phyloP scores from a whole-genome alignment of 2,888 invertebrate species.

The Melieria crassipennis region DNA sequence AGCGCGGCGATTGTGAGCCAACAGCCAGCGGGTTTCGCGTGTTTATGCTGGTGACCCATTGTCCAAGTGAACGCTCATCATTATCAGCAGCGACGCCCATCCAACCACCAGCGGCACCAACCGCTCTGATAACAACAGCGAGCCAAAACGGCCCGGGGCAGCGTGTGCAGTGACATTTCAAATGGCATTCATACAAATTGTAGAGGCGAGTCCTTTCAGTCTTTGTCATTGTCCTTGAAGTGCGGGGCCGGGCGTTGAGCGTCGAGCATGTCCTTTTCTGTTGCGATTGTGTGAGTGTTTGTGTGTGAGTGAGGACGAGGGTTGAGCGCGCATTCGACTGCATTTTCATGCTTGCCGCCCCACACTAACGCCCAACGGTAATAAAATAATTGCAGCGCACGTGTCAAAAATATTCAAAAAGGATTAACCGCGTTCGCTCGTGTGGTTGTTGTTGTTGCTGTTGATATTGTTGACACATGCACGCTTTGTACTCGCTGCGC shows the following conservation, averaged over 20 bases:
- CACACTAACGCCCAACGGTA: conserved; percentile 40
- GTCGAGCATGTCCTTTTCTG: neutral
- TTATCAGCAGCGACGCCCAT: conserved; percentile 12
- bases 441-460: no score
- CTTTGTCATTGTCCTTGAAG: conserved; percentile 36
- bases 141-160: conserved; percentile 5
- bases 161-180: conserved; percentile 27
- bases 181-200: conserved; percentile 39
- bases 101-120: conserved; percentile 18
- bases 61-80: conserved; percentile 2
- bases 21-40: no score
- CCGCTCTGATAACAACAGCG: neutral
- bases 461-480: no score
- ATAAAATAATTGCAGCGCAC: conserved; percentile 63
- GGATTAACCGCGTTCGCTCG: neutral
- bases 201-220: conserved; percentile 41
- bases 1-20: no score
- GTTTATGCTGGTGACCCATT: neutral
- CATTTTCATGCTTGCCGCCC: conserved; percentile 9
- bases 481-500: no score
- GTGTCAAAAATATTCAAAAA: conserved; percentile 55
- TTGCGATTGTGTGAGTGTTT: conserved; percentile 16
- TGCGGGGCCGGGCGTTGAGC: conserved; percentile 8
- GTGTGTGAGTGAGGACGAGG: conserved; percentile 16
- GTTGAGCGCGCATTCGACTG: neutral